Base-by-base conservation (phyloP, 2,113 vertebrate genomes). In the Ondatra zibethicus region DNA sequence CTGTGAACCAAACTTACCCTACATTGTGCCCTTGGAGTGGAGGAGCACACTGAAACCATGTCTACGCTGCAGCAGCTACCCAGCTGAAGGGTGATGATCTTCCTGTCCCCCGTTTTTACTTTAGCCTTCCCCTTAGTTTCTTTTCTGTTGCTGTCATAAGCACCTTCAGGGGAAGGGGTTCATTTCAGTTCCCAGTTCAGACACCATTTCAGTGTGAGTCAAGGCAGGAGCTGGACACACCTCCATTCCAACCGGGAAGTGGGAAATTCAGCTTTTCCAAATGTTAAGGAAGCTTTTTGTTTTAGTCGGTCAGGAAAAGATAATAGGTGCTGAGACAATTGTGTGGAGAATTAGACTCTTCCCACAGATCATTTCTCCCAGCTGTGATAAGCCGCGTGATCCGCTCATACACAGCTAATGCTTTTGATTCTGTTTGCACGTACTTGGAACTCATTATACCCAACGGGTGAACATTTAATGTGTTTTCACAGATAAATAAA, bases 211-310 rank as follows among this genome's bases (percentile, higher is more conserved):
- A 65, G 27, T 16, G 8, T 61, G 39, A 42, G 7, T 31, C 13
- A 42, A 0, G 29, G 14, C 58, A 31, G 3, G n/a, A 42, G n/a
- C 58, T 27, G 63, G 25, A 45, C 81, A 63, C 4, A 31, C 17
- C 58, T 45, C 5, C 23, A 42, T 78, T 93, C 81, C 27, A 66
- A 45, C 10, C 63, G 36, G 36, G 7, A 93, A 80, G 63, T 68
- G 76, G 27, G 45, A 72, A 55, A 82, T 82, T 76, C 52, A 65
- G 68, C 82, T 90, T 82, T 94, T 70, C 81, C 36, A 92, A 68
- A 0, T 68, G 6, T 89, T 61, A 52, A 36, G 52, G 29, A 72
- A 88, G 16, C 7, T 63, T 77, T 78, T 10, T 29, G 36, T 25
- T 9, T 1, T 42, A 84, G 9, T 16, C 31, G 13, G 11, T 39